These are phyloP conservation scores for Drosophila flavopinicola DNA, from an alignment of 2,888 invertebrate genomes.

Conservation along the genomic window DNA sequence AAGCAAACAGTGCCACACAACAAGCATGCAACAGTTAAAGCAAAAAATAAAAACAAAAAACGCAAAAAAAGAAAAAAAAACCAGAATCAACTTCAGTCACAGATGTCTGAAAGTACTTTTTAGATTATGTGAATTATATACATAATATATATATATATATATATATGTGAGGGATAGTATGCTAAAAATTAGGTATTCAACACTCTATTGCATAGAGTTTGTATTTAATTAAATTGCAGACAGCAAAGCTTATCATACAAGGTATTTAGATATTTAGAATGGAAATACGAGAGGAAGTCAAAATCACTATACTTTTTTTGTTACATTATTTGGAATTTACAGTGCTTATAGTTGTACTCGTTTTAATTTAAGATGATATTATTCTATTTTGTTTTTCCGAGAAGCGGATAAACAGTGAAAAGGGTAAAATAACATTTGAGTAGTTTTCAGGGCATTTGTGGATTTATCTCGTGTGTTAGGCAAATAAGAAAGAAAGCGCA, in stretches of 20 bases:
- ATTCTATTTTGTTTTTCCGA: background rate
- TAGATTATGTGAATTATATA: no score
- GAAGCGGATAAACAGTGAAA: background rate
- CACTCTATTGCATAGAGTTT: no score
- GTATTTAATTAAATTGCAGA: no score
- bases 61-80: background rate
- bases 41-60: background rate
- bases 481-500: conserved; percentile 24
- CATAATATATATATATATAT: no score
- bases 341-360: no score
- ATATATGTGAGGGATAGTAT: no score
- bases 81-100: conserved; percentile 2
- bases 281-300: no score
- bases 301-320: no score
- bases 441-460: conserved; percentile 6
- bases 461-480: conserved; percentile 8
- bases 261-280: no score
- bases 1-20: conserved; percentile 33
- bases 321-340: no score
- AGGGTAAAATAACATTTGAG: conserved; percentile 10
- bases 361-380: background rate
- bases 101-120: background rate
- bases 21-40: conserved; percentile 44
- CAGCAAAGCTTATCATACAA: no score
- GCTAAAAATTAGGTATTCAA: no score